phyloP scores from a whole-genome alignment of 1,140 invertebrate species.

The Eulimnadia texana region DNA sequence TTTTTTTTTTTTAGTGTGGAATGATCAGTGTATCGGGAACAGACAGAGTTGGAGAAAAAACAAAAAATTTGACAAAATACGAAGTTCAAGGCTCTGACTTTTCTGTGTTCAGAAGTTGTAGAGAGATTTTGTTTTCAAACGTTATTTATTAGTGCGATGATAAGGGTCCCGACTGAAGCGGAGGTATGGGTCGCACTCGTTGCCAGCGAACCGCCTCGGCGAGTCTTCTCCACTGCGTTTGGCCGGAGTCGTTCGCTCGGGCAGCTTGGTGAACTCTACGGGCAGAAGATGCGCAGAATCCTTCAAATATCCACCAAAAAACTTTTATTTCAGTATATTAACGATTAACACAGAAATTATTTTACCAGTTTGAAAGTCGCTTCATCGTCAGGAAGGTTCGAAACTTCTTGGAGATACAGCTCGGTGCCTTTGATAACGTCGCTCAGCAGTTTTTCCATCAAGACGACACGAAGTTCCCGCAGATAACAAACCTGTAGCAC shows the following conservation, averaged over 20 bases:
- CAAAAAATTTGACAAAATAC: background rate
- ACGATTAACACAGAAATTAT: background rate
- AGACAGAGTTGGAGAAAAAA: too few species aligned
- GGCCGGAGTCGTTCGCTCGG: background rate
- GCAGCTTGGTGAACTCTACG: background rate
- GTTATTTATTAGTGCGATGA: background rate
- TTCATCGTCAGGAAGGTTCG: background rate
- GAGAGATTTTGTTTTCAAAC: too few species aligned
- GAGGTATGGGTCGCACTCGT: conserved; percentile 1
- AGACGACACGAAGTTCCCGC: background rate
- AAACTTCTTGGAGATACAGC: conserved; percentile 5
- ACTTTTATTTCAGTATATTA: background rate
- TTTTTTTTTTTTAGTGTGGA: too few species aligned
- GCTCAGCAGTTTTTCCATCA: conserved; percentile 2
- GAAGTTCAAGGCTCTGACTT: background rate
- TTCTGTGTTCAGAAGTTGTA: background rate
- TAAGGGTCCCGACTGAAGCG: background rate
- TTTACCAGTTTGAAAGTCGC: background rate
- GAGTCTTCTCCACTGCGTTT: background rate
- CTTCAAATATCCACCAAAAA: background rate
- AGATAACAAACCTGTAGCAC: conserved; percentile 7
- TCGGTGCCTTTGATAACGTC: conserved; percentile 1
- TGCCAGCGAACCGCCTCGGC: background rate
- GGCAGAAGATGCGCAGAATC: background rate
- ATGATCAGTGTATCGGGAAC: too few species aligned